Conservation (phyloP, 1,140 invertebrate genomes). For the Globodera ellingtonae region DNA sequence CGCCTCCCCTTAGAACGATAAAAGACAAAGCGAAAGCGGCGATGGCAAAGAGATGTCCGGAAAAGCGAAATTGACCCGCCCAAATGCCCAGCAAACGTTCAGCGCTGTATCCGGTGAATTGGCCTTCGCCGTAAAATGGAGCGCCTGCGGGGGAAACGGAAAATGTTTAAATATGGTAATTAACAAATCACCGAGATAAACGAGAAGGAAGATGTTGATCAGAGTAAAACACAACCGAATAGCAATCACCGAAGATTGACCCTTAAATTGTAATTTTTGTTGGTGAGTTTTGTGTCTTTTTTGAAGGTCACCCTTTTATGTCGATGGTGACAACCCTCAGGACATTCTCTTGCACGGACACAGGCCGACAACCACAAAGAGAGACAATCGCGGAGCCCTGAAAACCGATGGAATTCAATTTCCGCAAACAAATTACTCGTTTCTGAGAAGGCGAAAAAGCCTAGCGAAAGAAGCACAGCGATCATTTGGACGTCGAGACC, state of each 20-base stretch:
- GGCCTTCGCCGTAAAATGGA: conserved; percentile 31
- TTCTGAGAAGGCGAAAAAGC: conserved; percentile 39
- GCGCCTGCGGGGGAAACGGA: conserved; percentile 1
- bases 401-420: background rate
- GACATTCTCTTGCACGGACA: conserved; percentile 13
- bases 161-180: background rate
- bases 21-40: conserved; percentile 26
- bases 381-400: conserved; percentile 33
- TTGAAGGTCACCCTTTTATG: background rate
- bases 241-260: background rate
- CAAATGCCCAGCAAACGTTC: conserved; percentile 36
- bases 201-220: conserved; percentile 43
- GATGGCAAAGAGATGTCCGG: conserved; percentile 31
- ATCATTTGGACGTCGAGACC: conserved; percentile 42
- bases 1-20: background rate
- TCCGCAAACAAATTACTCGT: conserved; percentile 14
- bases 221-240: conserved; percentile 37
- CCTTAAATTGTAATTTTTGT: conserved; percentile 35
- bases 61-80: conserved; percentile 37
- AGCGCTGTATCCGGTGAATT: conserved; percentile 38
- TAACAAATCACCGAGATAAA: conserved; percentile 37
- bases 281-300: background rate
- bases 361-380: conserved; percentile 26
- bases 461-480: conserved; percentile 44
- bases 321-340: background rate